Percentiles rank a stretch among this genome's conserved stretches.
These are phyloP conservation scores for Ctenoplectra terminalis DNA, from an alignment of 1,140 invertebrate genomes.

Conservation along the genomic window DNA sequence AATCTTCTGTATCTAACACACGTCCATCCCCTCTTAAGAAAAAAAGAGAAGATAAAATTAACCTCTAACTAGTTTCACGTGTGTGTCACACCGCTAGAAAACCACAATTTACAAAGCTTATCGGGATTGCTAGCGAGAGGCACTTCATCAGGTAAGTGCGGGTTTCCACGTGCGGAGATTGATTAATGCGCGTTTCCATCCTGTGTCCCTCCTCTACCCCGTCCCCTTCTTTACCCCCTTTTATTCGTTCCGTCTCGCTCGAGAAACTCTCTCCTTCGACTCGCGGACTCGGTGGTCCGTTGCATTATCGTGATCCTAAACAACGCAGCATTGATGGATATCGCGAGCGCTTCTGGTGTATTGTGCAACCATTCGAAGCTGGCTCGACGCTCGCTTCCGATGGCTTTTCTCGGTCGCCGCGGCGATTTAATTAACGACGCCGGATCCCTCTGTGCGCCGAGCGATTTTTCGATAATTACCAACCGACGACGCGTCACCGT, in stretches of 20 bases:
- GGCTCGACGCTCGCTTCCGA: constrained; percentile 54
- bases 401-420: constrained; percentile 33
- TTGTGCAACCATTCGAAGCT: constrained; percentile 58
- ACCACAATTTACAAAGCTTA: constrained; percentile 56
- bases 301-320: constrained; percentile 66
- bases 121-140: constrained; percentile 36
- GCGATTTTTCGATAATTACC: constrained; percentile 63
- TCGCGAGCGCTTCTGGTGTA: constrained; percentile 65
- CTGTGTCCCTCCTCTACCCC: constrained; percentile 19
- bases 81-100: neutral
- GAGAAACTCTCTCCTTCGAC: constrained; percentile 57
- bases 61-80: neutral
- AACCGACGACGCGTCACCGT: constrained; percentile 31
- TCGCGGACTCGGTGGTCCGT: constrained; percentile 64
- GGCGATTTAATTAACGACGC: constrained; percentile 60
- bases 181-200: constrained; percentile 72
- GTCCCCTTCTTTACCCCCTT: neutral
- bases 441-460: constrained; percentile 2
- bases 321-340: constrained; percentile 69
- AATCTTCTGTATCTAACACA: neutral
- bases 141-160: constrained; percentile 43
- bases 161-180: constrained; percentile 67
- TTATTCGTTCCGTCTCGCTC: constrained; percentile 40
- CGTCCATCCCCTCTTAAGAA: too few relatives aligned
- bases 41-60: neutral